A percentile compares a stretch with the other conserved stretches of the same genome.
These are phyloP conservation scores for Bilobella aurantiaca DNA, from an alignment of 1,140 invertebrate genomes.

Conservation along the genomic window DNA sequence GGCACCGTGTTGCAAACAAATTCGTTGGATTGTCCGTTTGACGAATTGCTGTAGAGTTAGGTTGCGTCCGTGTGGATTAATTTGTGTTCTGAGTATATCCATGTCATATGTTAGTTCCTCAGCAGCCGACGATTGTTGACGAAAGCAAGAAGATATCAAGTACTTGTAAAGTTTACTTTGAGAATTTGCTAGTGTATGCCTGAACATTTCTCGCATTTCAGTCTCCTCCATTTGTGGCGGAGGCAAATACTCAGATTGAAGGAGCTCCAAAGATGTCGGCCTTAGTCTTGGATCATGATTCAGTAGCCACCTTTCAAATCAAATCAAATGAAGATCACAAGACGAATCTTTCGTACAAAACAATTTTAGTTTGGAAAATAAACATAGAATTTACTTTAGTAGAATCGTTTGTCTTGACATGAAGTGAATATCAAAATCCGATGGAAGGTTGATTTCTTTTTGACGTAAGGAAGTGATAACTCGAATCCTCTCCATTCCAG, in stretches of 20 bases:
- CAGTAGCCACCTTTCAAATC: constrained; percentile 58
- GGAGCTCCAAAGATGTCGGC: constrained; percentile 70
- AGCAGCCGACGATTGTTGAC: constrained; percentile 52
- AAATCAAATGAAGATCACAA: too few species aligned
- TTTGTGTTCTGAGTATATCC: constrained; percentile 44
- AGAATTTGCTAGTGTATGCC: constrained; percentile 63
- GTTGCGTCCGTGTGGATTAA: constrained; percentile 10
- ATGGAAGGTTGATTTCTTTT: constrained; percentile 56
- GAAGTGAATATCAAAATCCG: constrained; percentile 47
- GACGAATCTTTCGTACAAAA: too few species aligned
- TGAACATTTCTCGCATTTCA: constrained; percentile 62
- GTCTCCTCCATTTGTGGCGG: constrained; percentile 64
- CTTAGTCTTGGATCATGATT: constrained; percentile 70
- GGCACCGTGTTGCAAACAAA: constrained; percentile 65
- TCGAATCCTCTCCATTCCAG: constrained; percentile 78
- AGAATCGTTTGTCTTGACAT: constrained; percentile 42
- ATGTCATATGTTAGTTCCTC: constrained; percentile 67
- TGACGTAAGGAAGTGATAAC: constrained; percentile 58
- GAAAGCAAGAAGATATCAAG: constrained; percentile 57
- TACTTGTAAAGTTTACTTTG: constrained; percentile 71
- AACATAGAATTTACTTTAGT: constrained; percentile 39
- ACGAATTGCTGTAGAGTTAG: constrained; percentile 32
- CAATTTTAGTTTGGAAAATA: background rate
- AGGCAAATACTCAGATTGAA: constrained; percentile 69
- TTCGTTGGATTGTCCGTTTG: constrained; percentile 48